phyloP scores from a whole-genome alignment of 1,140 invertebrate species.

The Drusus annulatus region DNA sequence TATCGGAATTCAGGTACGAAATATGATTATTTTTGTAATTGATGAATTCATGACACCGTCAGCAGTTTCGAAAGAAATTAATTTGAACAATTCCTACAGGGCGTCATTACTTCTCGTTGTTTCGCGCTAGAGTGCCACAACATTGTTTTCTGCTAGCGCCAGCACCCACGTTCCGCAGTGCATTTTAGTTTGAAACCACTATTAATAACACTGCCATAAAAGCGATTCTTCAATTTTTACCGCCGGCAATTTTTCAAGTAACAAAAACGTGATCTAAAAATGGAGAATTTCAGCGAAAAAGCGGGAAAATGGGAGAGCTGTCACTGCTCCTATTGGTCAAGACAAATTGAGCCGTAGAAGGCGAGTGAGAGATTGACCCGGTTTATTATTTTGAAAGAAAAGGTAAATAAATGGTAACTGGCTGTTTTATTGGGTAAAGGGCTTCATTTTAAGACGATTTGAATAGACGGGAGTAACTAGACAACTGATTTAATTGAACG shows the following conservation, averaged over 20 bases:
- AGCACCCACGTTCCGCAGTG: background rate
- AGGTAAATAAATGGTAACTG: conserved; percentile 9
- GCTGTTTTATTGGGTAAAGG: too few species aligned
- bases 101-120: too few species aligned
- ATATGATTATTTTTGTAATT: too few species aligned
- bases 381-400: conserved; percentile 35
- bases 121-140: background rate
- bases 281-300: conserved; percentile 29
- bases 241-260: conserved; percentile 35
- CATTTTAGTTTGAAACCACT: background rate
- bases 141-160: background rate
- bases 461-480: too few species aligned
- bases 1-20: too few species aligned
- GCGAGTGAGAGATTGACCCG: conserved; percentile 32
- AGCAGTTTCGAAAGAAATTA: too few species aligned
- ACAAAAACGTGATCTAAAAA: conserved; percentile 38
- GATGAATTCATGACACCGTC: too few species aligned
- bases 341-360: conserved; percentile 44
- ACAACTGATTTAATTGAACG: too few species aligned
- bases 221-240: conserved; percentile 36
- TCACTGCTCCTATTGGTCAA: conserved; percentile 47
- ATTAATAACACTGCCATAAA: conserved; percentile 22
- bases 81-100: too few species aligned
- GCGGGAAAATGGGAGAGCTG: conserved; percentile 45
- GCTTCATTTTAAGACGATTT: too few species aligned